Evolutionary conservation across 2,113 vertebrate genomes (phyloP), one percentile per base, ranked within the genome.

Genomic region (Grantiella picta): DNA sequence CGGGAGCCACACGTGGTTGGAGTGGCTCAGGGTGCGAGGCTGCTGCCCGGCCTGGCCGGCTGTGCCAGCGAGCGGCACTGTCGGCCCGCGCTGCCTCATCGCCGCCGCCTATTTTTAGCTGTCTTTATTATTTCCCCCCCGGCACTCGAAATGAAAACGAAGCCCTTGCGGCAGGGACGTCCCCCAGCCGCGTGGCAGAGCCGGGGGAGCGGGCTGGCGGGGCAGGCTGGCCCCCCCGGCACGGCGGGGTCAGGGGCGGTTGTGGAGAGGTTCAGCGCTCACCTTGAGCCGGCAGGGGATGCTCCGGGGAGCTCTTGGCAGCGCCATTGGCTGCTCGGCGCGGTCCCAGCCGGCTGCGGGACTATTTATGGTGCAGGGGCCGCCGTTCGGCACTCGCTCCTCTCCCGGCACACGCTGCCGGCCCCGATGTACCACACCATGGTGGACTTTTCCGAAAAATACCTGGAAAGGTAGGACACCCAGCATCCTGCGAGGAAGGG

Each of bases 371-470:
- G 94, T 29, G 95, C 73, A 2, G 11, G 29, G 69, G 38, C 68
- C 15, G 70, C 25, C 69, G 27, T 25, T 47, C 24, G 63, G 82
- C 86, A 52, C 78, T 91, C 31, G 8, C 71, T 59, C 49, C 49
- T 27, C 50, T 24, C 15, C 38, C 33, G 18, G 72, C 84, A 31
- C 28, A 1, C 75, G n/a, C 84, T 40, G 82, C 89, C 4, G 53
- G 44, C 57, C 89, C 83, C 42, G n/a, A 98, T 98, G 98, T 97
- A 96, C 95, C 97, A 92, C 90, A 60, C 95, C 20, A 98, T 99
- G 98, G 98, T 98, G 82, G 98, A 99, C 97, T 98, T 99, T n/a
- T 98, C 98, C 0, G 98, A 99, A 90, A 98, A 97, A 97, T 99
- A 98, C 97, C 97, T 99, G 96, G 98, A 99, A 97, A 99, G 99